Evolutionary conservation across 2,113 vertebrate species (phyloP).

Genomic region (Dicerorhinus sumatrensis): DNA sequence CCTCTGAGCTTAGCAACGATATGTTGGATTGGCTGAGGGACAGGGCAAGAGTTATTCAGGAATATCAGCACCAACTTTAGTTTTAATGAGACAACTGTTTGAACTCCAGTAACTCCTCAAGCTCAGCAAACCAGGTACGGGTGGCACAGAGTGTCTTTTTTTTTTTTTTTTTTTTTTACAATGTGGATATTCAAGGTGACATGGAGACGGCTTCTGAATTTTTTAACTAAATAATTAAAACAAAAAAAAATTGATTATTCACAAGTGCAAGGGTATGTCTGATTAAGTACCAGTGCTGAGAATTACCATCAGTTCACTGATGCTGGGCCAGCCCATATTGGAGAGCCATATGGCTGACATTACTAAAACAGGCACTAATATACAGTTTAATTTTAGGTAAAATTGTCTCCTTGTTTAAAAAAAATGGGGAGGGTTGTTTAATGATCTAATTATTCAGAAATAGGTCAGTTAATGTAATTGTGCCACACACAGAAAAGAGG

Average conservation of each 20-base stretch:
- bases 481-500: not conserved
- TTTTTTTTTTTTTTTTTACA: not conserved
- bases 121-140: not conserved
- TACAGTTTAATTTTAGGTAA: not conserved
- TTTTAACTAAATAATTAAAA: conserved; percentile 40
- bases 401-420: conserved; percentile 32
- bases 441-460: conserved; percentile 49
- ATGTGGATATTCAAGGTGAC: conserved; percentile 13
- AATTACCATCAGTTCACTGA: not conserved
- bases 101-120: not conserved
- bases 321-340: not conserved
- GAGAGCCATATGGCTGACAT: not conserved
- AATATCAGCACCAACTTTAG: not conserved
- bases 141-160: not conserved
- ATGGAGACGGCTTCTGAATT: not conserved
- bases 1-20: not conserved
- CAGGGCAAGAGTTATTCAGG: not conserved
- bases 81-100: conserved; percentile 46
- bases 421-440: not conserved
- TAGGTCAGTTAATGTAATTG: not conserved
- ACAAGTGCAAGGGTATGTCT: not conserved
- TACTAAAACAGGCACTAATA: not conserved
- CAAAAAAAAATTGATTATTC: conserved; percentile 41
- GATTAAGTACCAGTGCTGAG: not conserved
- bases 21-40: not conserved